Base-by-base conservation (phyloP, 2,797 vertebrate species). In the Coregonus sp. region DNA sequence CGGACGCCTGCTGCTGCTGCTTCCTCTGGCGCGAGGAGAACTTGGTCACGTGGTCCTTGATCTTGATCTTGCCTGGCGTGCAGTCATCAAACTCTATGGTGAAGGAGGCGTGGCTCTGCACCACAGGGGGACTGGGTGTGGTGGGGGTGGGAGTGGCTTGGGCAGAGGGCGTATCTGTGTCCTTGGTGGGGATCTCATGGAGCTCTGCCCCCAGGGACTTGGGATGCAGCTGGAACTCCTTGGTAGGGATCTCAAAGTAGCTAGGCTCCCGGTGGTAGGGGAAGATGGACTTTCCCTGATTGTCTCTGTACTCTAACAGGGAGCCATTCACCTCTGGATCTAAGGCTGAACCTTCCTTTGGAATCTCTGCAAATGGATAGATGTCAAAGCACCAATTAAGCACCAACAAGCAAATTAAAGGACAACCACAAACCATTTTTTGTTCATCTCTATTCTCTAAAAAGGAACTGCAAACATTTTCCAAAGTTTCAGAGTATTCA, bases 221-320 rank as follows among this genome's bases (percentile, higher is more conserved):
- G 12, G 90, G 85, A 0, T 90, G 94, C 29, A 89, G 89, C 5
- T 95, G 96, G 76, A 94, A 91, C 90, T 99, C 98, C 89, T 98
- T 98, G 14, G 97, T 98, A 80, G 98, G 98, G 89, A 99, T 98
- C 93, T 99, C 98, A 1, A 99, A 98, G 86, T 99, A 99, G 90
- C 96, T 98, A 2, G 97, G 96, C 80, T 99, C 97, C 37, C 96
- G 93, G 63, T 96, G 93, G 85, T 97, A 96, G 0, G 95, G 78
- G 78, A 93, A 96, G 14, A 92, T 67, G 5, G 89, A 91, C 52
- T 95, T 94, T 15, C 94, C 91, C 1, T 90, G 90, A 0, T 92
- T 35, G 40, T 93, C 91, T 66, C 84, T 87, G 79, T 89, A 91
- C 33, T 95, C 86, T 18, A 92, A 81, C 72, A 92, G 82, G 7